Percentiles rank a stretch among this genome's conserved stretches.
phyloP scores from a whole-genome alignment of 2,797 vertebrate genomes.

The Knipowitschia caucasica region DNA sequence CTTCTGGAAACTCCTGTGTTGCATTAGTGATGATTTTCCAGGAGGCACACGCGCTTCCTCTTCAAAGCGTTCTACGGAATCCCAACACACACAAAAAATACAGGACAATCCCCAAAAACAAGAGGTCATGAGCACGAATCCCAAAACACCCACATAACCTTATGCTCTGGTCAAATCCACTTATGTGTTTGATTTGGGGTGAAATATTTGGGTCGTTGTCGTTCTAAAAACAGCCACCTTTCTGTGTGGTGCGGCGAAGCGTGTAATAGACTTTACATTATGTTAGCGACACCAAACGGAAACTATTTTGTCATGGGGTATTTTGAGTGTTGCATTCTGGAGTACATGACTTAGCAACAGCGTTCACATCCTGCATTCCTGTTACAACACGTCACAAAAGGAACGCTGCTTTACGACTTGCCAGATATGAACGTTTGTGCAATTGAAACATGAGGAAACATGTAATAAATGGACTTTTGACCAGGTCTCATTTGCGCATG shows the following conservation, averaged over 20 bases:
- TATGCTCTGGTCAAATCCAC: slow-evolving; percentile 48
- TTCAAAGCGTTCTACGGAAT: slow-evolving; percentile 46
- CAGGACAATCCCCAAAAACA: slow-evolving; percentile 56
- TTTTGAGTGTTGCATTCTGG: slow-evolving; percentile 10
- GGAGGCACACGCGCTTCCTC: slow-evolving; percentile 35
- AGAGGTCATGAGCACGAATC: slow-evolving; percentile 34
- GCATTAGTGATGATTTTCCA: slow-evolving; percentile 73
- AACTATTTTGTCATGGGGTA: slow-evolving; percentile 47
- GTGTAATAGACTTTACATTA: slow-evolving; percentile 80
- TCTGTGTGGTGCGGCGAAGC: slow-evolving; percentile 63
- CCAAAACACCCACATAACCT: slow-evolving; percentile 36
- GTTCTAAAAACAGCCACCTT: slow-evolving; percentile 67
- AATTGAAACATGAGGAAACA: not conserved
- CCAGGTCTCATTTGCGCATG: too few relatives aligned
- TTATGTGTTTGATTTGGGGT: slow-evolving; percentile 22
- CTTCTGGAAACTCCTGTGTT: slow-evolving; percentile 63
- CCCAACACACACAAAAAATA: slow-evolving; percentile 48
- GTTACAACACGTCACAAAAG: not conserved
- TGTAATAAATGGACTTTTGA: too few relatives aligned
- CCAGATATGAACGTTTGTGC: not conserved
- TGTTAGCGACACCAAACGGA: slow-evolving; percentile 57
- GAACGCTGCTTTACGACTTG: not conserved
- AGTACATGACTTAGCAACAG: not conserved
- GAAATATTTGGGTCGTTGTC: slow-evolving; percentile 66
- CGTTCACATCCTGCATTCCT: not conserved